Percentiles rank a stretch among this genome's conserved stretches.
These are phyloP conservation scores for Aegithalos caudatus DNA, from an alignment of 2,113 vertebrate genomes.

Conservation along the genomic window DNA sequence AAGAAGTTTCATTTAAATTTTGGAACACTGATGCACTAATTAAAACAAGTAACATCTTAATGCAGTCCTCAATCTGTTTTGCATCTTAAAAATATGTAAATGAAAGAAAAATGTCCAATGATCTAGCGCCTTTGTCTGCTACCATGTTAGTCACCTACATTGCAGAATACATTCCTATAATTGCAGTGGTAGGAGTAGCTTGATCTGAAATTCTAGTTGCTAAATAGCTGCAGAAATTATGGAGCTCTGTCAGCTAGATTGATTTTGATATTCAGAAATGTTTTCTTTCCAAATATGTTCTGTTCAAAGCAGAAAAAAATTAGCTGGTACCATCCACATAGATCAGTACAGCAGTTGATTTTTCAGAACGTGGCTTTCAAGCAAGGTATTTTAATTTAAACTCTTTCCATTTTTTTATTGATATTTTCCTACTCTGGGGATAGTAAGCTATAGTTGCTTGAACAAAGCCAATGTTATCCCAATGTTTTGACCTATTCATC, in stretches of 20 bases:
- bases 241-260: neutral
- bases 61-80: neutral
- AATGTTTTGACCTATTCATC: neutral
- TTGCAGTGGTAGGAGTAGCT: neutral
- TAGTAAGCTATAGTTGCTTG: neutral
- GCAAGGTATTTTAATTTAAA: neutral
- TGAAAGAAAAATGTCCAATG: neutral
- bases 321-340: neutral
- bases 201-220: neutral
- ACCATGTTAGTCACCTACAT: neutral
- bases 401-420: neutral
- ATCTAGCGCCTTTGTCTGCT: neutral
- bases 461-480: neutral
- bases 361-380: neutral
- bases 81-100: neutral
- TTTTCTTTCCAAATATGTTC: neutral
- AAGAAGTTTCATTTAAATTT: neutral
- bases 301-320: neutral
- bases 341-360: neutral
- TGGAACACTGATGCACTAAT: neutral
- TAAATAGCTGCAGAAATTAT: neutral
- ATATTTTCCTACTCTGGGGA: neutral
- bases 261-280: neutral
- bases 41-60: neutral
- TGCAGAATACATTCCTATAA: neutral